Evolutionary conservation across 2,888 invertebrate genomes (phyloP).

Genomic region (Drosophila paramelanica): DNA sequence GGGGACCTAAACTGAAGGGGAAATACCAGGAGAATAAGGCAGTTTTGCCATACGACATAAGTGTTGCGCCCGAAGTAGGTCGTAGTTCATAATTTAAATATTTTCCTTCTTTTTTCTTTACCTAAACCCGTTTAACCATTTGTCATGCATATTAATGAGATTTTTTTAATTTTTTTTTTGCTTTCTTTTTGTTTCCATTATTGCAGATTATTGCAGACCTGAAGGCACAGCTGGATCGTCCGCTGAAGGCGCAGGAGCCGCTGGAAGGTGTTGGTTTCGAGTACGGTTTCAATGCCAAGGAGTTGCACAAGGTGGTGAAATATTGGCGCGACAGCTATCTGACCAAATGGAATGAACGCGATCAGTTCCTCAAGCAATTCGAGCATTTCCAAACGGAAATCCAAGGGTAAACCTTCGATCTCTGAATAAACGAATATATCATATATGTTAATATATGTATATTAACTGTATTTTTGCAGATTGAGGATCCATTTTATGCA

Average conservation of each 20-base stretch:
- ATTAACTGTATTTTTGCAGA: conserved; percentile 44
- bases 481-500: conserved; percentile 91
- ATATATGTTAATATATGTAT: too few relatives aligned
- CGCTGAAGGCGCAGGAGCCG: conserved; percentile 86
- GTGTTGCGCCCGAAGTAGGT: conserved; percentile 74
- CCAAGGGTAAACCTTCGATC: conserved; percentile 85
- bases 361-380: conserved; percentile 89
- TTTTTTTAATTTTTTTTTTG: background rate
- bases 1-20: conserved; percentile 81
- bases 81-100: background rate
- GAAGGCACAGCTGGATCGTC: conserved; percentile 86
- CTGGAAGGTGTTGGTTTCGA: conserved; percentile 89
- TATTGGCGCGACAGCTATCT: conserved; percentile 93
- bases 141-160: conserved; percentile 5
- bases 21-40: conserved; percentile 79
- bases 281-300: conserved; percentile 92
- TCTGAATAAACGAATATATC: too few relatives aligned
- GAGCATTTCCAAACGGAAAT: conserved; percentile 91
- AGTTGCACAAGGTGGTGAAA: conserved; percentile 88
- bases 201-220: conserved; percentile 87
- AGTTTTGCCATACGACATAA: conserved; percentile 77
- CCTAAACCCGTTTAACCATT: conserved; percentile 32
- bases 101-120: background rate
- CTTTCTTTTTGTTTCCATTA: background rate
- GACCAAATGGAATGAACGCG: conserved; percentile 88